Evolutionary conservation across 2,113 vertebrate genomes (phyloP), one percentile per base, ranked within the genome.

Genomic region (Menidia beryllina): DNA sequence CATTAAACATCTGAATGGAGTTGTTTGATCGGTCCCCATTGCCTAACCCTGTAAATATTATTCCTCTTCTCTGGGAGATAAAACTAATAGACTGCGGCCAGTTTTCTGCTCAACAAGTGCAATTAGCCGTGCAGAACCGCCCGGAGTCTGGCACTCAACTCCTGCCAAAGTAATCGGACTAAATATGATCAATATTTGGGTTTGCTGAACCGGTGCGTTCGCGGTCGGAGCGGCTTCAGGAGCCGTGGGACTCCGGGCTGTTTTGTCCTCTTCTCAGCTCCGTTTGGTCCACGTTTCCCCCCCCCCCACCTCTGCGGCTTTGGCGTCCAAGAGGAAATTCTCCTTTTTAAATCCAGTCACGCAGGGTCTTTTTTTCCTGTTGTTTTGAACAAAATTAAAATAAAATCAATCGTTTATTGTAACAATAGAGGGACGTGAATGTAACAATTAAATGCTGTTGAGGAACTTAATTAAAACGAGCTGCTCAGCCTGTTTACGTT

Each of bases 101-200:
- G 77, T 87, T n/a, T 87, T 74, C 41, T 52, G 60, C 38, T 45
- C 45, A 85, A 86, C 73, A 82, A 85, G 83, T 53, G 73, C 72
- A 87, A 90, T 89, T 89, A 86, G 36, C 50, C 21, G 5, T 30
- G 56, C 30, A 5, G 58, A 53, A 30, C 52, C 47, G 62, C 67
- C 30, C 19, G 39, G 24, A 45, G 60, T 79, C 57, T 60, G 23
- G 8, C 75, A 85, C 55, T 80, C 30, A 14, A 68, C 61, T 77
- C 20, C 30, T 39, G 88, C 84, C 89, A 91, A 86, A 87, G 51
- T 63, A 79, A 89, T 58, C 80, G 68, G 17, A 25, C 52, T 34
- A 71, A 81, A 89, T 81, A 86, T 71, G 79, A 87, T 51, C 23
- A 81, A 82, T 78, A 81, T 84, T 81, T 72, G 26, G 17, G 43